Conservation (phyloP, 2,113 vertebrate species). For the Colaptes auratus region DNA sequence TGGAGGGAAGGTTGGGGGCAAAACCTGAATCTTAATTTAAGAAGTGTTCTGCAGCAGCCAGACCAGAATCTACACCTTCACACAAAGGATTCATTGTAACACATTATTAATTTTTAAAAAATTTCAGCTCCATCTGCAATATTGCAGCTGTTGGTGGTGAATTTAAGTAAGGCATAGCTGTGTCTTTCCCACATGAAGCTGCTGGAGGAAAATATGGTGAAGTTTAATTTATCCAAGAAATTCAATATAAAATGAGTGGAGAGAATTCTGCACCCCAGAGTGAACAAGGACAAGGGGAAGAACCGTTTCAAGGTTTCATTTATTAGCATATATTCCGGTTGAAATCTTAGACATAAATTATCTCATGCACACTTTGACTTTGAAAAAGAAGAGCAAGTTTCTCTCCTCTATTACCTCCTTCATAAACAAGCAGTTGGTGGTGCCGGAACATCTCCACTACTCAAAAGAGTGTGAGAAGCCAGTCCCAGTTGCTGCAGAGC, state of each 20-base stretch:
- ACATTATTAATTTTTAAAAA: not conserved
- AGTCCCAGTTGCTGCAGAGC: not conserved
- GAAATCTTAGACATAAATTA: not conserved
- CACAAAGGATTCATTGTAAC: not conserved
- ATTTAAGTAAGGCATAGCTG: not conserved
- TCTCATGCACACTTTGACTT: not conserved
- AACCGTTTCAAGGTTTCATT: not conserved
- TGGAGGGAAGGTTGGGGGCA: not conserved
- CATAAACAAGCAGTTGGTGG: not conserved
- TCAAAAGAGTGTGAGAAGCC: not conserved
- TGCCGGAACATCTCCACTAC: not conserved
- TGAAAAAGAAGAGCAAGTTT: not conserved
- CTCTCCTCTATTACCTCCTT: not conserved
- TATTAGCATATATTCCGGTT: not conserved
- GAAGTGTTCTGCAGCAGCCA: rapidly evolving
- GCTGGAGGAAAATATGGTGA: not conserved
- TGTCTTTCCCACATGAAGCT: not conserved
- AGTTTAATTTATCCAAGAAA: not conserved
- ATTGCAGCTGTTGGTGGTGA: not conserved
- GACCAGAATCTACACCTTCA: not conserved
- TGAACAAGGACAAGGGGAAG: not conserved
- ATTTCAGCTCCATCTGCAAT: not conserved
- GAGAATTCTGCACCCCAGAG: not conserved
- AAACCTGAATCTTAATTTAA: not conserved
- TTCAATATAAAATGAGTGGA: not conserved